Evolutionary conservation across 2,888 invertebrate genomes (phyloP).

Genomic region (Epiperipatus broadwayi): DNA sequence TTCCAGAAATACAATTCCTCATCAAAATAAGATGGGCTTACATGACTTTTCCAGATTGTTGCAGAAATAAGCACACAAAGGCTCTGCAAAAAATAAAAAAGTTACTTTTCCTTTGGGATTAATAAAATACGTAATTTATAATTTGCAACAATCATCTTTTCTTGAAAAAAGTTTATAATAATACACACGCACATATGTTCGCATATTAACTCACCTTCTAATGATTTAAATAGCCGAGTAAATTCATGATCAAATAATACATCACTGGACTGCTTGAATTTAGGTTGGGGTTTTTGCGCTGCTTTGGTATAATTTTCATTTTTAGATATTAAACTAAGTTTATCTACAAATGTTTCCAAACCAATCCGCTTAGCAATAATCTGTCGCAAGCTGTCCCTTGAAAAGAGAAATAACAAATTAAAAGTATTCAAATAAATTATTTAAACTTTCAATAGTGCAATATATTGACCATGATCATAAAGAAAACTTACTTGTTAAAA

Average conservation of each 20-base stretch:
- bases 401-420: constrained; percentile 10
- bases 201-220: constrained; percentile 25
- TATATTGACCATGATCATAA: not conserved
- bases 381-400: constrained; percentile 48
- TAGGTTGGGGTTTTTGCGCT: constrained; percentile 75
- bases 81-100: too few species aligned
- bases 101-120: too few species aligned
- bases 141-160: constrained; percentile 1
- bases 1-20: too few species aligned
- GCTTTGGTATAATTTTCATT: constrained; percentile 81
- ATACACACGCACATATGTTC: too few species aligned
- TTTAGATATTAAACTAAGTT: constrained; percentile 60
- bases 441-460: constrained; percentile 9
- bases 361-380: constrained; percentile 75
- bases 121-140: too few species aligned
- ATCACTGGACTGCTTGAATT: constrained; percentile 51
- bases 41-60: too few species aligned
- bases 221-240: constrained; percentile 60
- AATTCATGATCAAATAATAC: constrained; percentile 84
- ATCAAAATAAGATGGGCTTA: too few species aligned
- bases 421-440: constrained; percentile 10
- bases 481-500: constrained; percentile 38
- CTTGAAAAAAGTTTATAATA: constrained; percentile 14
- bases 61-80: too few species aligned
- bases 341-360: constrained; percentile 63